Evolutionary conservation across 1,140 invertebrate genomes (phyloP).

Genomic region (Penaeus chinensis): DNA sequence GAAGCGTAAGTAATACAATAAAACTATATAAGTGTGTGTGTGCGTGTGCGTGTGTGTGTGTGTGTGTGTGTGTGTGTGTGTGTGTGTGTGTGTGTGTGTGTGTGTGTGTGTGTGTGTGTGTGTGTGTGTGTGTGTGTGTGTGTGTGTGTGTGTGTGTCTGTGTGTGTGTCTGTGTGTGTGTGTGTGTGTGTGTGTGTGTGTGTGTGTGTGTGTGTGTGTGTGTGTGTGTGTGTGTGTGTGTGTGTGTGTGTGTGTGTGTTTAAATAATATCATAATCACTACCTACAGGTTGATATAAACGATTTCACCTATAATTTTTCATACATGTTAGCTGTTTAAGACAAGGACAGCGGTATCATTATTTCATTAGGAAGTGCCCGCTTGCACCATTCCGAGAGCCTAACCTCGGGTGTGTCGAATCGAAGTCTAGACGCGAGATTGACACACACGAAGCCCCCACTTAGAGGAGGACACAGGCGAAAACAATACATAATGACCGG

Average conservation of each 20-base stretch:
- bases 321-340: no score
- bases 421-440: no score
- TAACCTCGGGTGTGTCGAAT: no score
- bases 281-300: no score
- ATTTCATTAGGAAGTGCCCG: no score
- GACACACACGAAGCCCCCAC: no score
- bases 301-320: no score
- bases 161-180: constrained; percentile 10
- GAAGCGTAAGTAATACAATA: constrained; percentile 32
- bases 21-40: not conserved
- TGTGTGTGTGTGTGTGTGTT: not conserved
- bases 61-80: constrained; percentile 9
- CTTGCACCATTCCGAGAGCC: no score
- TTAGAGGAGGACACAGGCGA: no score
- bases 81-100: not conserved
- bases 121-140: constrained; percentile 30
- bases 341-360: no score
- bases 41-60: not conserved
- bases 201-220: constrained; percentile 17
- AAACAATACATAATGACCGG: no score
- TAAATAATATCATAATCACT: not conserved
- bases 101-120: not conserved
- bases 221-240: constrained; percentile 1
- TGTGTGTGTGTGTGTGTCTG: not conserved
- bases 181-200: constrained; percentile 7